phyloP scores from a whole-genome alignment of 1,140 invertebrate genomes.

The Drosophila melanica region DNA sequence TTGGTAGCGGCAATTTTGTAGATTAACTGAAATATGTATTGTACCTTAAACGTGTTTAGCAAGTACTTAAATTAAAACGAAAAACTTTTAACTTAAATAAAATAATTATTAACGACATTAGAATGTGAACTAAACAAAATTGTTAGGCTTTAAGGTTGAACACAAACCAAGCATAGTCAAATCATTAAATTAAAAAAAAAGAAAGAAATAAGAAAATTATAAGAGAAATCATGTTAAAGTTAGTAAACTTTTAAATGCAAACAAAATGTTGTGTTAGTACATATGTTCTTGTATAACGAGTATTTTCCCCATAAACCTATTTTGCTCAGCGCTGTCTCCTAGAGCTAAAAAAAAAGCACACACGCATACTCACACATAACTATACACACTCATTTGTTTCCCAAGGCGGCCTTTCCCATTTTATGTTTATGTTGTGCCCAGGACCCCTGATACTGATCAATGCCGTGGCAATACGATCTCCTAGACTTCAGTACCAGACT shows the following conservation, averaged over 20 bases:
- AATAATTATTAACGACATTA: slow-evolving; percentile 52
- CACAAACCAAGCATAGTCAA: slow-evolving; percentile 38
- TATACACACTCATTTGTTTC: slow-evolving; percentile 9
- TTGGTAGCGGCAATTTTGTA: slow-evolving; percentile 79
- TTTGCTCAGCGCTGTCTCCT: slow-evolving; percentile 74
- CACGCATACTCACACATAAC: neutral
- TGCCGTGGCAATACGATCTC: slow-evolving; percentile 69
- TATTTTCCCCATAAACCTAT: slow-evolving; percentile 56
- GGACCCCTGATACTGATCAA: slow-evolving; percentile 25
- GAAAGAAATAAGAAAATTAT: slow-evolving; percentile 15
- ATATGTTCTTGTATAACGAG: slow-evolving; percentile 49
- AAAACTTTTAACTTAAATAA: slow-evolving; percentile 67
- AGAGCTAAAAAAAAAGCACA: slow-evolving; percentile 49
- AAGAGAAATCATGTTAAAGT: slow-evolving; percentile 60
- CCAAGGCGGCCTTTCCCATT: slow-evolving; percentile 62
- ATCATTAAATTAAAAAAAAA: slow-evolving; percentile 35
- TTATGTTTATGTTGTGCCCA: slow-evolving; percentile 25
- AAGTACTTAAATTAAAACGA: slow-evolving; percentile 72
- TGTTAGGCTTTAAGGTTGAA: slow-evolving; percentile 76
- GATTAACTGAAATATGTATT: slow-evolving; percentile 80
- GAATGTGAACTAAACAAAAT: slow-evolving; percentile 67
- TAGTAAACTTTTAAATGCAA: slow-evolving; percentile 69
- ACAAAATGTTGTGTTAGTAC: slow-evolving; percentile 60
- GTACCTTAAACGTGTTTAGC: slow-evolving; percentile 79
- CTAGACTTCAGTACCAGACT: slow-evolving; percentile 61